phyloP scores from a whole-genome alignment of 1,140 invertebrate species.

The Aphelenchoides besseyi region DNA sequence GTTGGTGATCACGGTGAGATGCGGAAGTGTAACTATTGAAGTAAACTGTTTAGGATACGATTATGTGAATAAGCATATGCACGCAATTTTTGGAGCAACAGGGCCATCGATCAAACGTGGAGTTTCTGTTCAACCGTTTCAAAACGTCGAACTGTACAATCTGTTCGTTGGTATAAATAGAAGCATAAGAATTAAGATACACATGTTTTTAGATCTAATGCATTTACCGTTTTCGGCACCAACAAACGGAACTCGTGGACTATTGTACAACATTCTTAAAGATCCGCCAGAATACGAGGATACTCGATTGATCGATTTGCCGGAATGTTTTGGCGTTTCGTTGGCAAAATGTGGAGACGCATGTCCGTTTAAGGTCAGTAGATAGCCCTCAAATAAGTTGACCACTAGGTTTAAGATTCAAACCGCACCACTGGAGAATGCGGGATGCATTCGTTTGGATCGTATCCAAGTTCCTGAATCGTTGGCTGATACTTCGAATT shows the following conservation, averaged over 20 bases:
- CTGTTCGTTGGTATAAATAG: slow-evolving; percentile 35
- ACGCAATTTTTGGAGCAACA: slow-evolving; percentile 44
- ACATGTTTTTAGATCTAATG: slow-evolving; percentile 49
- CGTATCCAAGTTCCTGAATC: slow-evolving; percentile 18
- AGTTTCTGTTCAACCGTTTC: slow-evolving; percentile 37
- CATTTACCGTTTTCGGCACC: slow-evolving; percentile 39
- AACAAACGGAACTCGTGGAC: slow-evolving; percentile 52
- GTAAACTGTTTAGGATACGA: slow-evolving; percentile 45
- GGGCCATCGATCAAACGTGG: slow-evolving; percentile 41
- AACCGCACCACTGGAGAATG: slow-evolving; percentile 6
- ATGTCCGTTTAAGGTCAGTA: slow-evolving; percentile 43
- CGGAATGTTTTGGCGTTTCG: slow-evolving; percentile 23
- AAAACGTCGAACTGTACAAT: slow-evolving; percentile 50
- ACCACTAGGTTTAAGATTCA: slow-evolving; percentile 5
- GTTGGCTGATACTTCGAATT: not conserved
- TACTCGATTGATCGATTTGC: slow-evolving; percentile 26
- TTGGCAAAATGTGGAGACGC: slow-evolving; percentile 45
- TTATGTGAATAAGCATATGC: slow-evolving; percentile 34
- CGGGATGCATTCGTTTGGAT: slow-evolving; percentile 11
- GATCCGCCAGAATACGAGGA: slow-evolving; percentile 35
- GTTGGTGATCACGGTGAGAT: no score
- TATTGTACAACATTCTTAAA: slow-evolving; percentile 40
- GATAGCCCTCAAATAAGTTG: not conserved
- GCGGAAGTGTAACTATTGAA: no score
- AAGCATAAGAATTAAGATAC: slow-evolving; percentile 17